Conservation (phyloP, 2,888 invertebrate genomes). For the Drosophila kambysellisi region DNA sequence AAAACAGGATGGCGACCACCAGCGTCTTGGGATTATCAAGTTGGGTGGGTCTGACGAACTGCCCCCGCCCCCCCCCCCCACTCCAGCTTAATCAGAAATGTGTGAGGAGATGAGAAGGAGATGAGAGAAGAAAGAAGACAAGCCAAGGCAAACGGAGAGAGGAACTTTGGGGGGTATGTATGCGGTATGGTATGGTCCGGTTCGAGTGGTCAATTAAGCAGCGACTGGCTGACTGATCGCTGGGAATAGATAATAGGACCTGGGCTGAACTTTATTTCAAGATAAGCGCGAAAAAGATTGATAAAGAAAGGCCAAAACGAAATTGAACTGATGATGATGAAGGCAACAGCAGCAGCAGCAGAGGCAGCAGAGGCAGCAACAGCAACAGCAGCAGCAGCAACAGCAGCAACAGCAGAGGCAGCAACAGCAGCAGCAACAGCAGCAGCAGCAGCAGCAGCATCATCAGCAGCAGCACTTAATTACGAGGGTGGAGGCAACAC, state of each 20-base stretch:
- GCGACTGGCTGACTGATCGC: slow-evolving; percentile 73
- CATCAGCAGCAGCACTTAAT: slow-evolving; percentile 50
- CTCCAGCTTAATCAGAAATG: slow-evolving; percentile 33
- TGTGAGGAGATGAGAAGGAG: slow-evolving; percentile 21
- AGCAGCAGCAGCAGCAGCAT: slow-evolving; percentile 7
- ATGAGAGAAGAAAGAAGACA: slow-evolving; percentile 10
- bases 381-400: slow-evolving; percentile 7
- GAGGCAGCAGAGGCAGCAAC: background rate
- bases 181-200: slow-evolving; percentile 37
- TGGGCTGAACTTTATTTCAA: slow-evolving; percentile 81
- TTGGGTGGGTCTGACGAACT: background rate
- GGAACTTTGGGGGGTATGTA: background rate
- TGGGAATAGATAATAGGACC: slow-evolving; percentile 82
- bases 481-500: slow-evolving; percentile 65
- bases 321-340: slow-evolving; percentile 43
- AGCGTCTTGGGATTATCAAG: slow-evolving; percentile 48
- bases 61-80: background rate
- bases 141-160: slow-evolving; percentile 5
- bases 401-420: slow-evolving; percentile 13
- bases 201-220: slow-evolving; percentile 71
- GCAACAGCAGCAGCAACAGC: background rate
- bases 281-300: slow-evolving; percentile 82
- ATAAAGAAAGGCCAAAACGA: slow-evolving; percentile 73
- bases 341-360: slow-evolving; percentile 23
- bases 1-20: slow-evolving; percentile 47